Base-by-base conservation (phyloP, 2,113 vertebrate genomes). In the Oxygymnocypris stewartii region DNA sequence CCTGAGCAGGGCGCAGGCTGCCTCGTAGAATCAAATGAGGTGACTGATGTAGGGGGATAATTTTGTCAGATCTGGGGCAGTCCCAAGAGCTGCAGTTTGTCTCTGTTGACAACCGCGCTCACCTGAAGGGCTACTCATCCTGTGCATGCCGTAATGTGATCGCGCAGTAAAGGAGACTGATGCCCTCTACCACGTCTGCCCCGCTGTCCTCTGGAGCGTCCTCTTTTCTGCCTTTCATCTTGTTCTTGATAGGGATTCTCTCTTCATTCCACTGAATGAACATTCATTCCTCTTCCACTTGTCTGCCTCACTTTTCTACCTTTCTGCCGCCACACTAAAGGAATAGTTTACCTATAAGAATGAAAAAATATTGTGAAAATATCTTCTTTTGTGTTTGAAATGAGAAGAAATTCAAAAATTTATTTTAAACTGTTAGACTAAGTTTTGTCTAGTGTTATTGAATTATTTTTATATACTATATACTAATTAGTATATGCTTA, bases 51-150 rank as follows among this genome's bases (percentile, higher is more conserved):
- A 90, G 92, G 93, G 92, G 91, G 89, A 90, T 92, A 93, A 87
- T n/a, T 93, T 91, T 92, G 92, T 92, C 96, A 99, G 96, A 98
- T 94, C 94, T 98, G 94, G 98, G 97, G 95, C 97, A 94, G 88
- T 99, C 97, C 91, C 96, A 95, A 89, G 97, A 98, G 93, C 96
- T 95, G 59, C 96, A 97, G 0, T 99, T 97, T 88, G 97, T 98
- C 91, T 99, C 96, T 11, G 95, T 96, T 96, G 97, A 99, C 94
- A 98, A 97, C 93, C 95, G 94, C 67, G 86, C 93, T 92, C 95
- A 96, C 91, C 94, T 95, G 92, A 96, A 95, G 90, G 96, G 96
- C 90, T 92, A 95, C 84, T 95, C 94, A 0, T 96, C 96, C 42
- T 95, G 94, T 49, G 95, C 91, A 84, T 91, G 91, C 88, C 12